phyloP scores from a whole-genome alignment of 2,888 invertebrate species.

The Maniola hyperantus region DNA sequence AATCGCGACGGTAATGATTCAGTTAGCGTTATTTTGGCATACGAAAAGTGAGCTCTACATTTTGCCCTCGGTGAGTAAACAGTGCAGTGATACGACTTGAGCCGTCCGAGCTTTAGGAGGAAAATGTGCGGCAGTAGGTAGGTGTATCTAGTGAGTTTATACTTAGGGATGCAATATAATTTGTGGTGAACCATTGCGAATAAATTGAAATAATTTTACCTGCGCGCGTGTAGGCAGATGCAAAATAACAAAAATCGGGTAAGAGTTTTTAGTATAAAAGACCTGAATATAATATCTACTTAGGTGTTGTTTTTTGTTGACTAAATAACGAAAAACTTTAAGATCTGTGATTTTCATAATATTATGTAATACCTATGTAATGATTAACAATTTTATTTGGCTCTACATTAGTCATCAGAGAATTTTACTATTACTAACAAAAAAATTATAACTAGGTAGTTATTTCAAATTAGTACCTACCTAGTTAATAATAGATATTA shows the following conservation, averaged over 20 bases:
- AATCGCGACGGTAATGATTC: constrained; percentile 74
- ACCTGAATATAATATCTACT: not conserved
- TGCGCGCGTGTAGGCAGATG: not conserved
- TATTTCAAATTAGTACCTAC: no score
- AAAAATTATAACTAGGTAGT: no score
- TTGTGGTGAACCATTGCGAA: constrained; percentile 21
- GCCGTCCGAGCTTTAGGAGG: constrained; percentile 32
- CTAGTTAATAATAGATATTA: no score
- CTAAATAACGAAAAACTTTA: no score
- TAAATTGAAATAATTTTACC: constrained; percentile 13
- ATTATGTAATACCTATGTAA: no score
- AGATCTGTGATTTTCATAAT: not conserved
- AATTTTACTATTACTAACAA: no score
- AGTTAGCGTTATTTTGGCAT: constrained; percentile 86
- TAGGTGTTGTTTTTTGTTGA: no score
- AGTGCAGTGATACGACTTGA: constrained; percentile 65
- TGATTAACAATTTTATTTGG: no score
- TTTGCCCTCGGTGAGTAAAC: constrained; percentile 78
- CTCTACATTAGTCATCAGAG: no score
- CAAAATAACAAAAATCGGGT: constrained; percentile 17
- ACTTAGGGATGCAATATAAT: constrained; percentile 26
- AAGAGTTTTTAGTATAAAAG: constrained; percentile 1
- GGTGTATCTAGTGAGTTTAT: constrained; percentile 31
- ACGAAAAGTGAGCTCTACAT: constrained; percentile 80
- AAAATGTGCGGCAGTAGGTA: constrained; percentile 38